Conservation (phyloP, 1,140 invertebrate genomes). For the silkworm (Bombyx mori) region ASM3026992v2 NC_085116.1:11032001-11032500, state of each 20-base stretch:
- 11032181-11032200: slow-evolving; percentile 29
- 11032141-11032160: slow-evolving; percentile 39
- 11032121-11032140: slow-evolving; percentile 58
- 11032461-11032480: slow-evolving; percentile 54
- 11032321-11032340: slow-evolving; percentile 69
- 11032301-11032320: slow-evolving; percentile 71
- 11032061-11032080: slow-evolving; percentile 33
- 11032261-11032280: slow-evolving; percentile 71
- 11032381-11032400: slow-evolving; percentile 57
- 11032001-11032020: slow-evolving; percentile 38
- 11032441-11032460: slow-evolving; percentile 70
- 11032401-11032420: slow-evolving; percentile 49
- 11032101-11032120: slow-evolving; percentile 34
- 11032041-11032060: slow-evolving; percentile 27
- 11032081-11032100: slow-evolving; percentile 35
- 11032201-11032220: slow-evolving; percentile 63
- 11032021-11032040: slow-evolving; percentile 34
- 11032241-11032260: slow-evolving; percentile 71
- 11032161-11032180: slow-evolving; percentile 42
- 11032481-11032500: slow-evolving; percentile 61
- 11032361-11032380: slow-evolving; percentile 70
- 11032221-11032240: slow-evolving; percentile 71
- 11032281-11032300: slow-evolving; percentile 70
- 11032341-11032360: slow-evolving; percentile 69
- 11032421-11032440: slow-evolving; percentile 63